Evolutionary conservation across 2,888 invertebrate genomes (phyloP).

Genomic region (Prionchulus punctatus): DNA sequence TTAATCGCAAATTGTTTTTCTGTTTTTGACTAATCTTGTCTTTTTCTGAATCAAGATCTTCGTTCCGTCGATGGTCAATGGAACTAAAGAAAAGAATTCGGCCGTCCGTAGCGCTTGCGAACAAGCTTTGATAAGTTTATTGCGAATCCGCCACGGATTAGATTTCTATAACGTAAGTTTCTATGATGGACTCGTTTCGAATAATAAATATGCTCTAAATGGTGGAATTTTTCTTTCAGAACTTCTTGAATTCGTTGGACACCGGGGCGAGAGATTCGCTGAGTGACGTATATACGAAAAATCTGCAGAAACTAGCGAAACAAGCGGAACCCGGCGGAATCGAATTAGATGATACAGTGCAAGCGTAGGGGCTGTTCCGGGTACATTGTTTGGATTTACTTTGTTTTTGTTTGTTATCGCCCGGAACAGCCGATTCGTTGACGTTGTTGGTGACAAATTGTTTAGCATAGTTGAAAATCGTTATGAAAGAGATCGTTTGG

Average conservation of each 20-base stretch:
- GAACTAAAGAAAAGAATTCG: slow-evolving; percentile 92
- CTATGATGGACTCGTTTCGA: slow-evolving; percentile 10
- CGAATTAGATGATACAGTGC: slow-evolving; percentile 12
- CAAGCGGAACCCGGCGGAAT: slow-evolving; percentile 29
- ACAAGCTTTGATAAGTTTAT: slow-evolving; percentile 66
- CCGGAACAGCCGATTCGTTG: too few relatives aligned
- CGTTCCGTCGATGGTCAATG: slow-evolving; percentile 83
- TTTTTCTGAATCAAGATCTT: slow-evolving; percentile 35
- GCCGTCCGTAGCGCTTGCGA: slow-evolving; percentile 86
- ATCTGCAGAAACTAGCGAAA: slow-evolving; percentile 57
- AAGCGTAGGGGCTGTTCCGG: too few relatives aligned
- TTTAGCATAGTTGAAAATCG: too few relatives aligned
- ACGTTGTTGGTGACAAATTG: too few relatives aligned
- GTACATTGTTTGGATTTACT: too few relatives aligned
- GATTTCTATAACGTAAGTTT: slow-evolving; percentile 17
- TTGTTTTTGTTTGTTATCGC: too few relatives aligned
- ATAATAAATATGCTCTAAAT: neutral
- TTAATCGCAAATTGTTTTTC: too few relatives aligned
- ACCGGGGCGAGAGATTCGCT: slow-evolving; percentile 72
- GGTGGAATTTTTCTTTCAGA: slow-evolving; percentile 43
- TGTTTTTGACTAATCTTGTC: neutral
- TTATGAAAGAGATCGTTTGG: too few relatives aligned
- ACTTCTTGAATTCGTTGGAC: slow-evolving; percentile 58
- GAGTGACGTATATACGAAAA: slow-evolving; percentile 71
- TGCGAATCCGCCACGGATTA: slow-evolving; percentile 55